Evolutionary conservation across 2,888 invertebrate genomes (phyloP).

Genomic region (Lasioglossum figueresi): DNA sequence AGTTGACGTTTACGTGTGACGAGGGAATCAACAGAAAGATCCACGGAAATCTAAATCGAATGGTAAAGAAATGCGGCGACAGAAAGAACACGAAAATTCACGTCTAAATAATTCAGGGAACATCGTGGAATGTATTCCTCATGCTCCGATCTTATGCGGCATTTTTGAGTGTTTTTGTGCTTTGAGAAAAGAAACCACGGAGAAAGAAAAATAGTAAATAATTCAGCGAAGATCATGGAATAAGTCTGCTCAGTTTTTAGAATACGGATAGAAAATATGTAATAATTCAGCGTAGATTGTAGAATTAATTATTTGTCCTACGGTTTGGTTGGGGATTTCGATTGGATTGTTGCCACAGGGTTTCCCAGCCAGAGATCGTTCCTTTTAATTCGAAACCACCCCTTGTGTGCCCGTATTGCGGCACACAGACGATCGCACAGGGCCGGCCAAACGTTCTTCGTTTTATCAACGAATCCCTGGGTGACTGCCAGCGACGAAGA

Average conservation of each 20-base stretch:
- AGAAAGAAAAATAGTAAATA: not conserved
- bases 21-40: not conserved
- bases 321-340: not conserved
- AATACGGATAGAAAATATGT: not conserved
- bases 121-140: not conserved
- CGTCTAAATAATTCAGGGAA: not conserved
- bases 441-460: conserved; percentile 51
- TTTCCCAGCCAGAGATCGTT: not conserved
- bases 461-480: conserved; percentile 71
- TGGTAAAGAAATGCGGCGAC: not conserved
- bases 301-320: not conserved
- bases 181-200: not conserved
- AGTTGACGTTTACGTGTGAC: not conserved
- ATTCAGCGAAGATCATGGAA: not conserved
- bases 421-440: conserved; percentile 3
- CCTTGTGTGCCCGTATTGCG: not conserved
- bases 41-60: not conserved
- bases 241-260: not conserved
- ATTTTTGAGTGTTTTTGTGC: not conserved
- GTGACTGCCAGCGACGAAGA: conserved; percentile 67
- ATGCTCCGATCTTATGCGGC: not conserved
- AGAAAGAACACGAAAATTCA: not conserved
- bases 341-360: not conserved
- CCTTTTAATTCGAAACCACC: not conserved
- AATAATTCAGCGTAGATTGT: not conserved